Evolutionary conservation across 2,113 vertebrate genomes (phyloP), one percentile per base, ranked within the genome.

Genomic region (Eubucco bourcierii): DNA sequence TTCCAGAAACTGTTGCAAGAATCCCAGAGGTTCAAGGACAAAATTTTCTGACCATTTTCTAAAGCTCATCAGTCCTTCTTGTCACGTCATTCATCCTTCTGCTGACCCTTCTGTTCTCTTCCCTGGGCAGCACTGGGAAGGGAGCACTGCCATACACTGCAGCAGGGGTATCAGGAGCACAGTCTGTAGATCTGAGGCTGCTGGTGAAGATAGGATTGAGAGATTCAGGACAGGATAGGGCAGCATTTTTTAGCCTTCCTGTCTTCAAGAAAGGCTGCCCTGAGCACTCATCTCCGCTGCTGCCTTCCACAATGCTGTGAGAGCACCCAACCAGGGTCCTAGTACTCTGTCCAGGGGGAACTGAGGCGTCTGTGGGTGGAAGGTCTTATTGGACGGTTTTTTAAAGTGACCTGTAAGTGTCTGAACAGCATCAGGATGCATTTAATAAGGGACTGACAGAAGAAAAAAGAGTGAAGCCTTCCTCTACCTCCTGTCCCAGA

Each of bases 141-240:
- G 67, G 8, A 66, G 4, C 0, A 0, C 41, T 79, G 90, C 75
- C 2, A 0, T 20, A 33, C 0, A 0, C 16, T 7, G 2, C 1
- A 2, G 12, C 0, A 10, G 1, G 25, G 17, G 31, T 25, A 47
- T 7, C 28, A 27, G 77, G 44, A 91, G 12, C 31, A 29, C 20
- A 6, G 19, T 14, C 18, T 2, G 9, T 24, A n/a, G 41, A 15
- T 21, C 47, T 74, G 80, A 29, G 31, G 29, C 27, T 7, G 2
- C 25, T 21, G 21, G 44, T 31, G 56, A 34, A 29, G 31, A 2
- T 85, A 55, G 28, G n/a, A 8, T 33, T 5, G 33, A 23, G 41
- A 7, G 2, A 17, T 14, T 24, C n/a, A 20, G 39, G 88, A 39
- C 20, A 1, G 1, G 19, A 39, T 18, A 1, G 1, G 19, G 34